Base-by-base conservation (phyloP, 2,888 invertebrate genomes). In the Abrostola tripartita region DNA sequence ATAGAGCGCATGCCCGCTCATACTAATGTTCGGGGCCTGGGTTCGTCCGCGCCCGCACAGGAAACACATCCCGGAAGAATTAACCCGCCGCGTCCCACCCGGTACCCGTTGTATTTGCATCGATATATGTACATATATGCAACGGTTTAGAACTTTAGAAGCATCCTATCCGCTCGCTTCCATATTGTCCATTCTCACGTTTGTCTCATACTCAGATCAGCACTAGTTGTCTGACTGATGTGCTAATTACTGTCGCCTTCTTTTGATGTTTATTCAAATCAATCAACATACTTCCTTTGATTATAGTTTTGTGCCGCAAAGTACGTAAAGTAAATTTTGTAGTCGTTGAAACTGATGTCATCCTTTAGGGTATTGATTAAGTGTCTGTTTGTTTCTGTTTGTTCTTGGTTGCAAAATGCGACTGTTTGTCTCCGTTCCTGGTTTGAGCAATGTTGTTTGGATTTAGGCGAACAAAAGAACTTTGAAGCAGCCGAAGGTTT, bases 21-120 rank as follows among this genome's bases (percentile, higher is more conserved):
- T 92, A 90, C 87, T 89, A 90, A 91, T 88, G 80, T 79, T 63
- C 58, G 74, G 71, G 70, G 66, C 68, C 73, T 40, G 60, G 62
- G 67, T 63, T 70, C 70, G 74, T 75, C 79, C 79, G 82, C 77
- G 82, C 82, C 74, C 71, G 75, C 82, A 87, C 93, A 90, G 94
- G 94, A 94, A 91, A 93, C 83, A 92, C 94, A 90, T 94, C 94
- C 94, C 93, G 94, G 94, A 94, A 93, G 93, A 93, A 90, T 91
- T 89, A 91, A 84, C 85, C 85, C 84, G 81, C 81, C 86, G 84
- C 83, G 82, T 78, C 81, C 85, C 85, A 79, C 81, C 78, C 82
- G 77, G 84, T 85, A 79, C 81, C 78, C 82, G 78, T 84, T 85
- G 84, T 89, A 88, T 90, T 92, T 89, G 91, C 89, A 89, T 90